Base-by-base conservation (phyloP, 2,888 invertebrate genomes). In the Hydrotaea diabolus region DNA sequence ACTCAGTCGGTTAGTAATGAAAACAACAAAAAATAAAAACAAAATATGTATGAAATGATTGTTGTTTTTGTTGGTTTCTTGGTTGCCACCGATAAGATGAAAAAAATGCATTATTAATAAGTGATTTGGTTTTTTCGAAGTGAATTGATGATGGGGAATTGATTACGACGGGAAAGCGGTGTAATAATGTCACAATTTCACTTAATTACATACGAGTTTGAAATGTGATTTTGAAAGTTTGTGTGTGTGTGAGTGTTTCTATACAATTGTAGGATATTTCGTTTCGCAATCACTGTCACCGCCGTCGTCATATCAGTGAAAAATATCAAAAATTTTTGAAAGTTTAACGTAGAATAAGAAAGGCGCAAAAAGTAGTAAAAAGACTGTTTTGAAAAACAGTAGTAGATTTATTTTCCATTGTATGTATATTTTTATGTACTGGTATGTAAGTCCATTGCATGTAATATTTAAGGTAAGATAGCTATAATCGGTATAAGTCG, bases 101-200 rank as follows among this genome's bases (percentile, higher is more conserved):
- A n/a, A n/a, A n/a, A 69, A 69, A 69, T 69, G 69, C 69, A 69
- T 69, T 69, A 69, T 69, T 69, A 46, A 69, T 69, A 69, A 69
- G 39, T 66, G 39, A 5, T n/a, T 46, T 43, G 13, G 19, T 66
- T 19, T 19, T 31, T 31, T 19, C 13, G 31, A 5, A 13, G 53
- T 17, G 5, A 4, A 53, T 13, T 55, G 55, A 55, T 55, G 19
- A 17, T n/a, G 21, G 26, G 26, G 23, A 59, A 59, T 59, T 59
- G 59, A 59, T 59, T 59, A 23, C 5, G 23, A 15, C 59, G 23
- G 2, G 26, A 26, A 59, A 23, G 15, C 15, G 15, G 0, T 17
- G 55, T 55, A 55, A 55, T 55, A 39, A 39, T 66, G 39, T 69
- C 69, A 69, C 21, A 21, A 46, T 69, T 43, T 69, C 8, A 11